phyloP scores from a whole-genome alignment of 1,140 invertebrate species.

The Contarinia nasturtii region DNA sequence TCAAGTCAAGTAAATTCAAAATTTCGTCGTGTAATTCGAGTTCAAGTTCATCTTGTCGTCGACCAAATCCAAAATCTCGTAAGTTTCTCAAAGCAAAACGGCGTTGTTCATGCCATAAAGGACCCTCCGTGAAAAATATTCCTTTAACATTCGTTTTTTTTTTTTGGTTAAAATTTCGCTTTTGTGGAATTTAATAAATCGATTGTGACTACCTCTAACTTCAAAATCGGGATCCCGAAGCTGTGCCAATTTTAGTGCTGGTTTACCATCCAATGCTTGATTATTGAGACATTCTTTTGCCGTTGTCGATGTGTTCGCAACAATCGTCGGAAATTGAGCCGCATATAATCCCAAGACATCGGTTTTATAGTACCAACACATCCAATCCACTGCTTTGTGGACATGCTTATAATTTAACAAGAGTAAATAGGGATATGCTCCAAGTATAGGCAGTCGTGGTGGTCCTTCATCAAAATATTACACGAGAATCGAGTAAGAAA shows the following conservation, averaged over 20 bases:
- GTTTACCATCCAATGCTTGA: constrained; percentile 24
- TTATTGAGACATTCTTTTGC: constrained; percentile 23
- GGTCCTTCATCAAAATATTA: constrained; percentile 5
- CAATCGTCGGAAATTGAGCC: constrained; percentile 16
- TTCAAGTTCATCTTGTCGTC: constrained; percentile 32
- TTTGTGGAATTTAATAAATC: neutral
- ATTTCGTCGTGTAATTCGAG: constrained; percentile 28
- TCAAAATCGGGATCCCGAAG: constrained; percentile 14
- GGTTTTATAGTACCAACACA: constrained; percentile 24
- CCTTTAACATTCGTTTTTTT: constrained; percentile 29
- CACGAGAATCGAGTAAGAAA: neutral
- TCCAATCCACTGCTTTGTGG: constrained; percentile 15
- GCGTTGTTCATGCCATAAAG: constrained; percentile 47
- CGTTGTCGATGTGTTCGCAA: constrained; percentile 20
- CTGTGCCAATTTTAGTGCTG: constrained; percentile 7
- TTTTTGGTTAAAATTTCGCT: neutral
- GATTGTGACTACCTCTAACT: constrained; percentile 15
- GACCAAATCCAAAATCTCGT: constrained; percentile 53
- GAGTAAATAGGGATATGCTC: constrained; percentile 19
- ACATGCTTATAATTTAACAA: constrained; percentile 15
- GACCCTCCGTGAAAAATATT: constrained; percentile 43
- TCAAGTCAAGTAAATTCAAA: constrained; percentile 30
- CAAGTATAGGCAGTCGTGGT: constrained; percentile 17
- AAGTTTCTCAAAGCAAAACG: constrained; percentile 47
- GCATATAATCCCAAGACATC: constrained; percentile 25